Conservation (phyloP, 1,140 invertebrate species). For the Capitella teleta region DNA sequence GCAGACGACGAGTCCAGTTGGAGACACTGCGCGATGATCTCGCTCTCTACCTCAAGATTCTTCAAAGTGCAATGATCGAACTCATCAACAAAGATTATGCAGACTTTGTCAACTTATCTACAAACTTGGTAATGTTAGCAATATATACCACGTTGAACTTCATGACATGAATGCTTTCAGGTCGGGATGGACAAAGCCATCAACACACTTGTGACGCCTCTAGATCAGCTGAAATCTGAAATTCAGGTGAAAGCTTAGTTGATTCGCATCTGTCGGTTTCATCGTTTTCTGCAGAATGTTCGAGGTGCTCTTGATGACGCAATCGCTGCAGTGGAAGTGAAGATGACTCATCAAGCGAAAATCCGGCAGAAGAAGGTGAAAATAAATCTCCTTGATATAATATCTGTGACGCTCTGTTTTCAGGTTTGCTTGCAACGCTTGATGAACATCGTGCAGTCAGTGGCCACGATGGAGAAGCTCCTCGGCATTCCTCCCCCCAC, state of each 20-base stretch:
- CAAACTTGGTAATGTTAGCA: conserved; percentile 57
- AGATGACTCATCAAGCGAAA: conserved; percentile 51
- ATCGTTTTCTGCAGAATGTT: background rate
- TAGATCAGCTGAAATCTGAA: conserved; percentile 68
- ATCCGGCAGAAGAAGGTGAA: conserved; percentile 39
- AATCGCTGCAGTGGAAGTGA: conserved; percentile 50
- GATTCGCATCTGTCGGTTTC: background rate
- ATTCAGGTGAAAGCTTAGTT: conserved; percentile 48
- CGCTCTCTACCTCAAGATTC: conserved; percentile 73
- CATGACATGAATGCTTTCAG: conserved; percentile 15
- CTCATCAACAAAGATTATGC: conserved; percentile 94
- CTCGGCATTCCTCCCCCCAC: too few species aligned
- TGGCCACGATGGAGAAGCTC: conserved; percentile 42
- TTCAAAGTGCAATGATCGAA: conserved; percentile 86
- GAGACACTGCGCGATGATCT: conserved; percentile 83
- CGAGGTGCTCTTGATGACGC: conserved; percentile 53
- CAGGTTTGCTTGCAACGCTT: conserved; percentile 52
- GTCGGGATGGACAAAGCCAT: conserved; percentile 79
- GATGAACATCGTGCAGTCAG: conserved; percentile 48
- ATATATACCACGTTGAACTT: background rate
- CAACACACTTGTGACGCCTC: conserved; percentile 60
- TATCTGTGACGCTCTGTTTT: conserved; percentile 4
- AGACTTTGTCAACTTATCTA: conserved; percentile 91
- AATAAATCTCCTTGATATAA: background rate
- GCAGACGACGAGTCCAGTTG: conserved; percentile 64